Percentiles rank a stretch among this genome's conserved stretches.
These are phyloP conservation scores for Stratiomys singularior DNA, from an alignment of 2,888 invertebrate species.

Conservation along the genomic window DNA sequence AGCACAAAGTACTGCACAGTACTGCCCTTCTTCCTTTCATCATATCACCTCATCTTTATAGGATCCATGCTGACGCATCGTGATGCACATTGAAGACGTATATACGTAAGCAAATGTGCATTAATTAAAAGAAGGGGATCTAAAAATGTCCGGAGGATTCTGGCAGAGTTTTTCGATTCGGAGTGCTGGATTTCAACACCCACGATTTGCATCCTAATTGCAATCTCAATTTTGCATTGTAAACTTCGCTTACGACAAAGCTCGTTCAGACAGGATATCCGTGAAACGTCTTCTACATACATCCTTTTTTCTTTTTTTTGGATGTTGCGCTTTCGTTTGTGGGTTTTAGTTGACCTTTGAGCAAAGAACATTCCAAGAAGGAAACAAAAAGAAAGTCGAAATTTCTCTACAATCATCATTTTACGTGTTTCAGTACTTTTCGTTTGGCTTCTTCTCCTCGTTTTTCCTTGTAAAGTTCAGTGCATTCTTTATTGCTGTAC, in stretches of 20 bases:
- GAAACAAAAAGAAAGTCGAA: no score
- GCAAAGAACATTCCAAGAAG: no score
- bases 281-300: conserved; percentile 16
- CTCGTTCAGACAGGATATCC: conserved; percentile 26
- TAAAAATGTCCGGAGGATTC: conserved; percentile 3
- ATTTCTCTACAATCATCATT: no score
- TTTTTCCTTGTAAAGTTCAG: conserved; percentile 13
- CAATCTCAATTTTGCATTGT: not conserved
- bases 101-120: not conserved
- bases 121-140: not conserved
- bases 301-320: not conserved
- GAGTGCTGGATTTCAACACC: no score
- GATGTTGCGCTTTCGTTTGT: no score
- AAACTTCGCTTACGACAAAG: not conserved
- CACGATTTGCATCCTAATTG: no score
- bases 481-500: conserved; percentile 13
- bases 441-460: not conserved
- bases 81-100: not conserved
- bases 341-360: no score
- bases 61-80: not conserved
- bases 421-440: not conserved
- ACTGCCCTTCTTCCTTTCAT: not conserved
- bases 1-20: no score
- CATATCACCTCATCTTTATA: not conserved
- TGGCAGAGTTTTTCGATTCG: not conserved